Conservation (phyloP, 2,888 invertebrate species). For the Idaea dimidiata region DNA sequence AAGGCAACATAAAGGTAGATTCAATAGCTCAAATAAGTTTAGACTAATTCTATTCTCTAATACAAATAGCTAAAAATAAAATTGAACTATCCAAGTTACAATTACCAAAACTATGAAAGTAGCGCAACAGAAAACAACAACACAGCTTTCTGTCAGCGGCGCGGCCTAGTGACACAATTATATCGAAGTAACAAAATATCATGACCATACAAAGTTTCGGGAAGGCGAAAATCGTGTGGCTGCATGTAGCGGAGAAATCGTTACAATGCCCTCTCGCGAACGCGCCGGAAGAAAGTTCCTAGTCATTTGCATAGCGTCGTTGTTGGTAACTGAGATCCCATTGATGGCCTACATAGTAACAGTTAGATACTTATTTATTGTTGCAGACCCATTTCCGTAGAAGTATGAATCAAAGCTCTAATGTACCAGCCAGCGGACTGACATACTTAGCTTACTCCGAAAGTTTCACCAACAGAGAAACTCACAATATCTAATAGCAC, state of each 20-base stretch:
- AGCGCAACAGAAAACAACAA: constrained; percentile 7
- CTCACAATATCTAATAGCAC: constrained; percentile 75
- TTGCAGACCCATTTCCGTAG: constrained; percentile 74
- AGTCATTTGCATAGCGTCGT: constrained; percentile 69
- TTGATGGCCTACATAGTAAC: constrained; percentile 75
- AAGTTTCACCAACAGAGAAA: constrained; percentile 79
- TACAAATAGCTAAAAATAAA: background rate
- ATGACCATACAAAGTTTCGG: constrained; percentile 40
- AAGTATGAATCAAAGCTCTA: constrained; percentile 57
- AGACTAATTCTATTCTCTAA: too few relatives aligned
- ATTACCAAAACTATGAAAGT: background rate
- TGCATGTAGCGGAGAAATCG: constrained; percentile 66
- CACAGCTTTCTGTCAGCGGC: constrained; percentile 18
- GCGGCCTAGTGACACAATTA: constrained; percentile 27
- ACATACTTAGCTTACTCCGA: constrained; percentile 72
- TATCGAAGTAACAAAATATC: constrained; percentile 27
- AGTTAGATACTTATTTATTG: constrained; percentile 73
- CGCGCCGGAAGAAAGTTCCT: constrained; percentile 76
- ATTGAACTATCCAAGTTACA: background rate
- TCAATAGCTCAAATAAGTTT: background rate
- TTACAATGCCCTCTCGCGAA: constrained; percentile 65
- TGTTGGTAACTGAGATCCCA: constrained; percentile 48
- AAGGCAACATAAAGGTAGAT: constrained; percentile 14
- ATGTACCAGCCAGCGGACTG: constrained; percentile 53
- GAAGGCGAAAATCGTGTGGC: constrained; percentile 47